phyloP scores from a whole-genome alignment of 2,888 invertebrate species.

The Barypeithes pellucidus region DNA sequence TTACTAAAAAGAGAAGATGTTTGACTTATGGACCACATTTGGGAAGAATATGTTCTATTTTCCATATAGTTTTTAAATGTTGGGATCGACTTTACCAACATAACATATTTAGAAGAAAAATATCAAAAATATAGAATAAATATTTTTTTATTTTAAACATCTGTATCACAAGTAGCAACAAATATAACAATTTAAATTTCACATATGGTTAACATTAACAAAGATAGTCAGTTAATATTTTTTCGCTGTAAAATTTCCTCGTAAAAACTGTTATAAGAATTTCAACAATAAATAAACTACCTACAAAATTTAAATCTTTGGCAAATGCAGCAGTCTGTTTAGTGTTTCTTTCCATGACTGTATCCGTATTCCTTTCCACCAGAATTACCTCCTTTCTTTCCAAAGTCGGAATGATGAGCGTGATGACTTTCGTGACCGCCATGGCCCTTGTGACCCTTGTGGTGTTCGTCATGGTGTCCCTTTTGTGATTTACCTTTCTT shows the following conservation, averaged over 20 bases:
- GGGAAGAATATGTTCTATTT: too few relatives aligned
- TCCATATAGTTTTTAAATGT: too few relatives aligned
- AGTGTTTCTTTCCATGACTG: slow-evolving; percentile 57
- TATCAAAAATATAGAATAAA: not conserved
- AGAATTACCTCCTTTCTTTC: slow-evolving; percentile 85
- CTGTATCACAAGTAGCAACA: slow-evolving; percentile 36
- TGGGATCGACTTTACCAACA: too few relatives aligned
- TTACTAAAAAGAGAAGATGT: too few relatives aligned
- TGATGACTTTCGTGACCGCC: slow-evolving; percentile 86
- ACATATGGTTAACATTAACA: slow-evolving; percentile 36
- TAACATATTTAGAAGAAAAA: too few relatives aligned
- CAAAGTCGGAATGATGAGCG: slow-evolving; percentile 83
- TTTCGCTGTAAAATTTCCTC: slow-evolving; percentile 23
- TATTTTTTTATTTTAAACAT: slow-evolving; percentile 37
- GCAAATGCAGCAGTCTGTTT: slow-evolving; percentile 43
- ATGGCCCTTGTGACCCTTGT: slow-evolving; percentile 87
- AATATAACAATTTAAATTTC: slow-evolving; percentile 32
- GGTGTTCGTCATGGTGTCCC: slow-evolving; percentile 88
- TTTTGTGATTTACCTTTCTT: slow-evolving; percentile 89
- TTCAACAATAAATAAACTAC: slow-evolving; percentile 46
- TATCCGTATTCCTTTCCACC: slow-evolving; percentile 84
- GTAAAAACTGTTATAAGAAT: slow-evolving; percentile 29
- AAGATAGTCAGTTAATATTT: slow-evolving; percentile 28
- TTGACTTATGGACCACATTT: too few relatives aligned
- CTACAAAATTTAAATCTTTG: slow-evolving; percentile 44